Conservation (phyloP, 2,113 vertebrate species). For the Pterocles burchelli region DNA sequence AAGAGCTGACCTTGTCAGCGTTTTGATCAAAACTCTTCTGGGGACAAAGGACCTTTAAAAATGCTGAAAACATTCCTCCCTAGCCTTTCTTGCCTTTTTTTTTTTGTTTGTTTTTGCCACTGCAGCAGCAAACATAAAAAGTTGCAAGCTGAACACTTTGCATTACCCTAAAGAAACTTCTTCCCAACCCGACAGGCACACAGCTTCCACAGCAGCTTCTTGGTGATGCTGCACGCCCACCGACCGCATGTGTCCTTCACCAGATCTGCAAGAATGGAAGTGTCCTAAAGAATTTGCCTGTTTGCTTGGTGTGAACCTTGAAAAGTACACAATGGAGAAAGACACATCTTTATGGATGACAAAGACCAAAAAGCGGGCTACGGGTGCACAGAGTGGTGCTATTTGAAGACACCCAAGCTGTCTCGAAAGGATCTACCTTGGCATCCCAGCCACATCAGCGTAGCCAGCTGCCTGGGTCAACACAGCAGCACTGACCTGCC, state of each 20-base stretch:
- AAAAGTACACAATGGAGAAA: neutral
- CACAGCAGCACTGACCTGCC: neutral
- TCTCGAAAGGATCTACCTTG: neutral
- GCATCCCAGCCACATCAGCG: neutral
- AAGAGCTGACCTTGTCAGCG: conserved; percentile 78
- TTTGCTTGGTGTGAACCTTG: neutral
- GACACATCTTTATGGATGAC: neutral
- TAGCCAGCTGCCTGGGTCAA: too few relatives aligned
- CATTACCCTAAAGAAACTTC: neutral
- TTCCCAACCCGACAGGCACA: neutral
- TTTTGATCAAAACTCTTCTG: conserved; percentile 77
- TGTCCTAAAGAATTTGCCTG: neutral
- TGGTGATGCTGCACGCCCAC: rapidly evolving
- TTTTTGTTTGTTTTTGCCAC: neutral
- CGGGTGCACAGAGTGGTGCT: neutral
- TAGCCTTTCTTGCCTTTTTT: neutral
- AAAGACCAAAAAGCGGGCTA: neutral
- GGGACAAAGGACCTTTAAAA: conserved; percentile 65
- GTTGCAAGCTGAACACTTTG: neutral
- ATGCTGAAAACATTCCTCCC: neutral
- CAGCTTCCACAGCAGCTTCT: neutral
- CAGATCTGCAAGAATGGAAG: neutral
- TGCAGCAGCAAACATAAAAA: neutral
- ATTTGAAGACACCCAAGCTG: neutral
- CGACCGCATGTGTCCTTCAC: rapidly evolving